phyloP scores from a whole-genome alignment of 2,797 vertebrate genomes.

The Melanotaenia boesemani region DNA sequence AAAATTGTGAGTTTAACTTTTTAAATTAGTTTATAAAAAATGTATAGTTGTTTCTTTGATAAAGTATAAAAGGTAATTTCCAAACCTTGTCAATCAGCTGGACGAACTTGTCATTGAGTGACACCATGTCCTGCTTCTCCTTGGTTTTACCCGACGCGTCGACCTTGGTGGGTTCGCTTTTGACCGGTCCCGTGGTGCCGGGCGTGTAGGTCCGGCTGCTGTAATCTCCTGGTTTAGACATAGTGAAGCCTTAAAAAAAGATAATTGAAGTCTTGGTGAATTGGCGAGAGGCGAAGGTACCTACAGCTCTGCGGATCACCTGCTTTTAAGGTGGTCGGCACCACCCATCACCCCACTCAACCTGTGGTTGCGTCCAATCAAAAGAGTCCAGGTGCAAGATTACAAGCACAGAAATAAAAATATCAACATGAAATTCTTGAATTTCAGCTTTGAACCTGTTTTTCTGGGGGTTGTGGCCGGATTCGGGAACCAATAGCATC shows the following conservation, averaged over 20 bases:
- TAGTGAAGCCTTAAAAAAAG: not conserved
- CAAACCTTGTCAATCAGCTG: conserved; percentile 78
- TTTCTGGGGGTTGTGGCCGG: conserved; percentile 8
- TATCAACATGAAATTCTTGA: conserved; percentile 47
- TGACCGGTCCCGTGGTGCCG: fast-evolving
- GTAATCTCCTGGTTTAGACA: conserved; percentile 60
- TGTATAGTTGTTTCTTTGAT: too few species aligned
- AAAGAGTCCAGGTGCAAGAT: conserved; percentile 3
- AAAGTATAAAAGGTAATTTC: not conserved
- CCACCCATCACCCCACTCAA: conserved; percentile 58
- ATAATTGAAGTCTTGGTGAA: not conserved
- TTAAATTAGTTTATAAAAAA: too few species aligned
- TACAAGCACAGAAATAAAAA: conserved; percentile 2
- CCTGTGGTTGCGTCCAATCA: conserved; percentile 56
- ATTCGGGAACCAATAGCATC: conserved; percentile 48
- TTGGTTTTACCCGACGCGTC: conserved; percentile 59
- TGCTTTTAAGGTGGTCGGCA: conserved; percentile 54
- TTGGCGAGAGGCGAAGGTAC: conserved; percentile 21
- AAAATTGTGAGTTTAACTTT: too few species aligned
- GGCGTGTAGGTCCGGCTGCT: conserved; percentile 72
- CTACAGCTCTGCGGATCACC: not conserved
- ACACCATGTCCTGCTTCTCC: conserved; percentile 79
- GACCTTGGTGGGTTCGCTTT: conserved; percentile 36
- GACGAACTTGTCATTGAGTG: conserved; percentile 82
- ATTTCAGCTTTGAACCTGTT: conserved; percentile 50